phyloP scores from a whole-genome alignment of 2,113 vertebrate species.

The Dasyurus viverrinus region DNA sequence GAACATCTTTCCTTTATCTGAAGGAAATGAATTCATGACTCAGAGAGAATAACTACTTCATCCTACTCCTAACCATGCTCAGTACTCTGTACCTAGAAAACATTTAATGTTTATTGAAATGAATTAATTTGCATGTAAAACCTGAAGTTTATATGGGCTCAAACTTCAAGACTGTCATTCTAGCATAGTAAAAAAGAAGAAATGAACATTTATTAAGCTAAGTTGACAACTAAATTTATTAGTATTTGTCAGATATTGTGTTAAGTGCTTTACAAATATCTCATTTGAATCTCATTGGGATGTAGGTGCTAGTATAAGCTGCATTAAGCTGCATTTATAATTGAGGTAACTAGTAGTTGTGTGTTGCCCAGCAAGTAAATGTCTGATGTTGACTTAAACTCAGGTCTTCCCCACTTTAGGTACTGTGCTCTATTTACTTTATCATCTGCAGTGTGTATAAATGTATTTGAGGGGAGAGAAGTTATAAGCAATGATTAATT shows the following conservation, averaged over 20 bases:
- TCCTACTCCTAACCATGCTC: neutral
- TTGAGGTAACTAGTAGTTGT: neutral
- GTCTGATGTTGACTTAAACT: neutral
- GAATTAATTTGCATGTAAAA: neutral
- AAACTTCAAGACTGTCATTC: neutral
- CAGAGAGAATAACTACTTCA: neutral
- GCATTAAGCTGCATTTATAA: neutral
- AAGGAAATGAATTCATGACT: neutral
- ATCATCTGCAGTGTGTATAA: neutral
- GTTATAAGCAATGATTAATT: neutral
- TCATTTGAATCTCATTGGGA: neutral
- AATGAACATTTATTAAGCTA: neutral
- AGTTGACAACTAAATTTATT: neutral
- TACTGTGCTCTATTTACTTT: neutral
- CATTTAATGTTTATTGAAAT: neutral
- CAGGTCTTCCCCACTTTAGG: neutral
- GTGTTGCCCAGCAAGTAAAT: neutral
- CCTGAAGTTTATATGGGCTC: neutral
- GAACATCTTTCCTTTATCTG: neutral
- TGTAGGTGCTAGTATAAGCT: neutral
- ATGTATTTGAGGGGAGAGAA: too few relatives aligned
- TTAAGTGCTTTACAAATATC: neutral
- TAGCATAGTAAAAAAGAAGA: neutral
- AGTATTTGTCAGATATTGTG: neutral
- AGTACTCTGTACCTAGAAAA: neutral